A percentile compares a stretch with the other conserved stretches of the same genome.
These are phyloP conservation scores for Coranthus polyacanthus DNA, from an alignment of 2,797 vertebrate species.

Conservation along the genomic window DNA sequence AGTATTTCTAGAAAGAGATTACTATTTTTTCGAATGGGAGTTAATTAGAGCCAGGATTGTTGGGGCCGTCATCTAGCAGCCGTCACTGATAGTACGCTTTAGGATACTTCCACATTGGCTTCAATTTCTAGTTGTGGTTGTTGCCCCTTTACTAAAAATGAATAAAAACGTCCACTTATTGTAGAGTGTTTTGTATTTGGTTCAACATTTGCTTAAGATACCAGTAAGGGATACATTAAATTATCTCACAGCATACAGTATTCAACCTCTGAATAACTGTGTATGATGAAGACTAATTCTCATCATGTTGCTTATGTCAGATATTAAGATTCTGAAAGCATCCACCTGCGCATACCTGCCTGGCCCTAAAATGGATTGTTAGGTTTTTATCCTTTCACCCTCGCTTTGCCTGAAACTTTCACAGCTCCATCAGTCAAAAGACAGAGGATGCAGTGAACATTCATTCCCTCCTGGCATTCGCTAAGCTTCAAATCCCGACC, in stretches of 20 bases:
- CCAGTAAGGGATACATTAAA: no score
- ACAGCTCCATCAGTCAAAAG: slow-evolving; percentile 62
- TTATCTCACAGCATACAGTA: slow-evolving; percentile 18
- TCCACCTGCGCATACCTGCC: slow-evolving; percentile 40
- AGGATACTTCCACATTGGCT: no score
- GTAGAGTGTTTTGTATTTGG: no score
- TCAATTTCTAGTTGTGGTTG: no score
- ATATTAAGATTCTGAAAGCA: slow-evolving; percentile 66
- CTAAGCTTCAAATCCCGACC: slow-evolving; percentile 76
- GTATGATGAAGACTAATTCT: slow-evolving; percentile 37
- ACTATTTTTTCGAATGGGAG: no score
- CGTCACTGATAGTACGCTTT: no score
- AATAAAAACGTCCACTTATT: no score
- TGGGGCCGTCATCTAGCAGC: no score
- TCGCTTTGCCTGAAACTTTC: slow-evolving; percentile 73
- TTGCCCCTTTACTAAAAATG: no score
- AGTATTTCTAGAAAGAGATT: no score
- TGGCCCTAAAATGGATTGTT: slow-evolving; percentile 58
- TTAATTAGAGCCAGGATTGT: no score
- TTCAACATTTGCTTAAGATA: no score
- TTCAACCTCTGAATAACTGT: slow-evolving; percentile 37
- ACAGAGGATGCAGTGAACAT: slow-evolving; percentile 53
- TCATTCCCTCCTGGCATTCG: slow-evolving; percentile 55
- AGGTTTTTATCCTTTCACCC: slow-evolving; percentile 57
- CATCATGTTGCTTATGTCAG: slow-evolving; percentile 39